phyloP scores from a whole-genome alignment of 2,113 vertebrate species.

The Hemibagrus wyckioides region DNA sequence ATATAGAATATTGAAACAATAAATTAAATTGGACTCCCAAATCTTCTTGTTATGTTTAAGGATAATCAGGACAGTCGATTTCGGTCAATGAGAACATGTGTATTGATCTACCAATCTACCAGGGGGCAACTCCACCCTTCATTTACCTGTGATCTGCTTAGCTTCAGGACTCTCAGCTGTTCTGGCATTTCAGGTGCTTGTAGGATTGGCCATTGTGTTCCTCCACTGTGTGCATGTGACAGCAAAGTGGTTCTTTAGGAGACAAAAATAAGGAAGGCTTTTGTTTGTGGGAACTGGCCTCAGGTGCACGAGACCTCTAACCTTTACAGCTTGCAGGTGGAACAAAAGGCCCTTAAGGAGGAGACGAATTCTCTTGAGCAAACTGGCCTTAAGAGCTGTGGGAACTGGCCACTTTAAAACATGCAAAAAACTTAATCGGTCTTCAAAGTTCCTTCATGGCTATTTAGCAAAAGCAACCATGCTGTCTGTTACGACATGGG shows the following conservation, averaged over 20 bases:
- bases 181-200: constrained; percentile 42
- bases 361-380: constrained; percentile 53
- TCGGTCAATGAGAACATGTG: background rate
- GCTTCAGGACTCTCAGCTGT: constrained; percentile 28
- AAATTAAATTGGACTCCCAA: background rate
- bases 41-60: background rate
- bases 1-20: background rate
- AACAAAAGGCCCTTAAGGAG: constrained; percentile 76
- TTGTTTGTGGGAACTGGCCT: constrained; percentile 77
- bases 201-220: constrained; percentile 44
- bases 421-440: background rate
- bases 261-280: constrained; percentile 65
- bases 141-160: constrained; percentile 21
- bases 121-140: background rate
- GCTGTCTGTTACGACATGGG: background rate
- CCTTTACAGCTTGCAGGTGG: constrained; percentile 70
- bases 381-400: background rate
- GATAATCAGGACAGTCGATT: background rate
- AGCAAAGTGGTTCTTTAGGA: constrained; percentile 68
- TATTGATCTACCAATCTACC: background rate
- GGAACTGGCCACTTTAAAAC: constrained; percentile 8
- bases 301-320: constrained; percentile 79
- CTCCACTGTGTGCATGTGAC: constrained; percentile 40
- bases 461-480: background rate
- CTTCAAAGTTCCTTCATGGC: background rate